Conservation (phyloP, 2,797 vertebrate genomes). For the Pseudochirops corinnae region DNA sequence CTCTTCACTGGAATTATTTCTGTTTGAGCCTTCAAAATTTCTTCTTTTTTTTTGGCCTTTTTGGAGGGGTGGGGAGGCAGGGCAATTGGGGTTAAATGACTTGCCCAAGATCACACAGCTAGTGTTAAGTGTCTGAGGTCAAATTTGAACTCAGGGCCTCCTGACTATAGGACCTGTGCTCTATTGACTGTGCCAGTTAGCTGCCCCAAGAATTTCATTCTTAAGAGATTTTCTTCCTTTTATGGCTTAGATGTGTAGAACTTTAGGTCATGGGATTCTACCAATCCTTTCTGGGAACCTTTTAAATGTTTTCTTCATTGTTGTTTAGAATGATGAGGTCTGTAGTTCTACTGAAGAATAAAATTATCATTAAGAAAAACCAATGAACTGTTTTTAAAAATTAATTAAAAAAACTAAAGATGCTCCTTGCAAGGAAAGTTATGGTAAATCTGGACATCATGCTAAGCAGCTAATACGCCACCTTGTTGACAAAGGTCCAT, state of each 20-base stretch:
- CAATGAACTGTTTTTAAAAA: neutral
- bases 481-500: neutral
- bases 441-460: neutral
- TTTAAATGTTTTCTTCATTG: neutral
- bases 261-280: neutral
- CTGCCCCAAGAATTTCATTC: neutral
- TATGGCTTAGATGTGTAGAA: neutral
- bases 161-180: no score
- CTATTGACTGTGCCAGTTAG: no score
- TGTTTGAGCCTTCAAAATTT: neutral
- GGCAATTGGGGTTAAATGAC: no score
- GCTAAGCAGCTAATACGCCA: neutral
- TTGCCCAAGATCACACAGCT: no score
- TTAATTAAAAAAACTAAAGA: neutral
- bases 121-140: no score
- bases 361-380: neutral
- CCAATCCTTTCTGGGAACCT: neutral
- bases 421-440: neutral
- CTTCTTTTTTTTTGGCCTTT: no score
- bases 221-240: neutral
- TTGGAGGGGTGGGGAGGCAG: no score
- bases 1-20: neutral
- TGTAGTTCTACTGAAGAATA: neutral
- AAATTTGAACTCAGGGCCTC: no score
- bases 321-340: neutral